Evolutionary conservation across 2,888 invertebrate genomes (phyloP).

Genomic region (Scaptomyza polygonia): DNA sequence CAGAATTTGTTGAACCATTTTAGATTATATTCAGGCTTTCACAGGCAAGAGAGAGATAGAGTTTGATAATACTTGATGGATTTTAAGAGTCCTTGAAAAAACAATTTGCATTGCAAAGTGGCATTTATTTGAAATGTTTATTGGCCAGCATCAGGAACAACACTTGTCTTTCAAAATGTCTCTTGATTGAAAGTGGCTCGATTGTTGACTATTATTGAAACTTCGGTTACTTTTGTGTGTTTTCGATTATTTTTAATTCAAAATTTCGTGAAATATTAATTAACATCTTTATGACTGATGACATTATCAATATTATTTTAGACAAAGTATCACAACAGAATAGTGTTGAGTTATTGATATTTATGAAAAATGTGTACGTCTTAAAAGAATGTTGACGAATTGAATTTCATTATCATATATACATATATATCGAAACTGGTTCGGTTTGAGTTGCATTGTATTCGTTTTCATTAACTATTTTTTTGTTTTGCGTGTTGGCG

Average conservation of each 20-base stretch:
- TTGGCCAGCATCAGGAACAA: conserved; percentile 3
- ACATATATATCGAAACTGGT: conserved; percentile 61
- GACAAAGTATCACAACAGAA: neutral
- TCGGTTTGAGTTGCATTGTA: conserved; percentile 37
- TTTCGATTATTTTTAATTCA: too few relatives aligned
- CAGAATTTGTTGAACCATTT: conserved; percentile 28
- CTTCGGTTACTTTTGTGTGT: too few relatives aligned
- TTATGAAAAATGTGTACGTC: conserved; percentile 66
- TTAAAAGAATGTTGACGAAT: conserved; percentile 66
- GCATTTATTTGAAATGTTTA: conserved; percentile 52
- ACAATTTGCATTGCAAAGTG: conserved; percentile 68
- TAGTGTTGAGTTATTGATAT: conserved; percentile 43
- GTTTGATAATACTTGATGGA: conserved; percentile 12
- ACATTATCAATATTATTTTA: conserved; percentile 19
- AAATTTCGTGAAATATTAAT: conserved; percentile 8
- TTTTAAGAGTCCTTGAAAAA: conserved; percentile 21
- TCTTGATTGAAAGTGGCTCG: neutral
- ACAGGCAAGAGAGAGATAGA: too few relatives aligned
- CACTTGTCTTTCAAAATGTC: neutral
- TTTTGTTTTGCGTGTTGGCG: conserved; percentile 17
- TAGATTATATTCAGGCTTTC: conserved; percentile 15
- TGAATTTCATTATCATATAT: conserved; percentile 61
- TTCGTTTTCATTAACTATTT: conserved; percentile 50
- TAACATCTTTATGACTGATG: conserved; percentile 16
- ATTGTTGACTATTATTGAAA: neutral